phyloP scores from a whole-genome alignment of 1,140 invertebrate species.

The Papilio glaucus region DNA sequence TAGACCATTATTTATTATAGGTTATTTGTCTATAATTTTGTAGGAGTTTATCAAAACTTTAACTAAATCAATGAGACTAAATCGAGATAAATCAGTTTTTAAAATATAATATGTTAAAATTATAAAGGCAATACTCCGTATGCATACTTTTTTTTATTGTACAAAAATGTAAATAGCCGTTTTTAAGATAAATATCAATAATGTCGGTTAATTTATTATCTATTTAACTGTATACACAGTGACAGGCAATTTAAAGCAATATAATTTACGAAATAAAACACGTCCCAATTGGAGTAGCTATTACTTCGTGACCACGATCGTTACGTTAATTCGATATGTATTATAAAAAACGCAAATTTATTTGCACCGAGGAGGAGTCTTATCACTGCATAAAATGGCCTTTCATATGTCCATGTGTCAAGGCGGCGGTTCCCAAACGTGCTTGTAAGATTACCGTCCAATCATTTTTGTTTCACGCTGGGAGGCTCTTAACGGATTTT shows the following conservation, averaged over 20 bases:
- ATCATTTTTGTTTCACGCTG: constrained; percentile 68
- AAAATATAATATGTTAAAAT: not conserved
- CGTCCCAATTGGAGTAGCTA: constrained; percentile 1
- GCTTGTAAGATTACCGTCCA: constrained; percentile 58
- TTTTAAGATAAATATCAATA: constrained; percentile 19
- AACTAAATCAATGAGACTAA: too few species aligned
- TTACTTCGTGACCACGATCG: constrained; percentile 46
- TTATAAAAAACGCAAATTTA: constrained; percentile 75
- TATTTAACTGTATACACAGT: constrained; percentile 17
- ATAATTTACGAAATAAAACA: constrained; percentile 16
- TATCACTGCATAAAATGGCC: constrained; percentile 64
- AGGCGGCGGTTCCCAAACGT: constrained; percentile 65
- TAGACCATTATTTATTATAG: too few species aligned
- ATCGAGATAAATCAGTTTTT: too few species aligned
- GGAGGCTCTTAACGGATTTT: constrained; percentile 59
- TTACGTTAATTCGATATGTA: constrained; percentile 67
- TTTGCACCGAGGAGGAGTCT: constrained; percentile 54
- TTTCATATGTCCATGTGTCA: constrained; percentile 67
- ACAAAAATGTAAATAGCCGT: not conserved
- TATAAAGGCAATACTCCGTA: not conserved
- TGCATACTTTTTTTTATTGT: constrained; percentile 1
- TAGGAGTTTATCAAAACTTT: too few species aligned
- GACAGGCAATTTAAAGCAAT: constrained; percentile 15
- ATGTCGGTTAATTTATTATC: constrained; percentile 11
- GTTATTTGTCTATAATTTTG: too few species aligned